Conservation (phyloP, 1,140 invertebrate genomes). For the Lasioglossum albipes region DNA sequence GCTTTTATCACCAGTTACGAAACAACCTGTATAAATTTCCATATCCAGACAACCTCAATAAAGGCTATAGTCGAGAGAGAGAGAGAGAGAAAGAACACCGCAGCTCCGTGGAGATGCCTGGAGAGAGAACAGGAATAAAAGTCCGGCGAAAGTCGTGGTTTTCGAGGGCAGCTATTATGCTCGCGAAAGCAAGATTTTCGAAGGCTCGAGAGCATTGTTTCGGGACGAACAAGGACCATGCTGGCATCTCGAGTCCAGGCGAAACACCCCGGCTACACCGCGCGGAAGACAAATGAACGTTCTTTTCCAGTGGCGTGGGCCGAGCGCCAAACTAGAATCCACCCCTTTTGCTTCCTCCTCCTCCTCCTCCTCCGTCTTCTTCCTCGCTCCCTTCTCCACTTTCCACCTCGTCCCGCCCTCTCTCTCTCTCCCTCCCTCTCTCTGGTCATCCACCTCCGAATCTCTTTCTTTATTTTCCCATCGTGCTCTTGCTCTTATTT, state of each 20-base stretch:
- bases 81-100: background rate
- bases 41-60: too few relatives aligned
- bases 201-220: conserved; percentile 35
- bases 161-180: conserved; percentile 15
- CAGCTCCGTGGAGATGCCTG: background rate
- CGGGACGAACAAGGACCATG: background rate
- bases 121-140: background rate
- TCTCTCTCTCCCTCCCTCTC: background rate
- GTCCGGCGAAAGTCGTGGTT: conserved; percentile 9
- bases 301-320: conserved; percentile 17
- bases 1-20: too few relatives aligned
- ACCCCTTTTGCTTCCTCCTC: background rate
- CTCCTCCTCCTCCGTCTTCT: background rate
- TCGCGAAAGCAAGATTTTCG: conserved; percentile 25
- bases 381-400: too few relatives aligned
- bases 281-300: conserved; percentile 43
- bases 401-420: background rate
- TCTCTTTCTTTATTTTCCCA: background rate
- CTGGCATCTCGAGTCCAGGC: conserved; percentile 24
- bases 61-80: too few relatives aligned
- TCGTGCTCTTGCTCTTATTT: background rate
- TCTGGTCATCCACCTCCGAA: background rate
- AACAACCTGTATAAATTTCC: too few relatives aligned
- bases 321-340: conserved; percentile 15
- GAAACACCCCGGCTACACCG: conserved; percentile 20